A percentile compares a stretch with the other conserved stretches of the same genome.
phyloP scores from a whole-genome alignment of 1,140 invertebrate genomes.

The Neodiprion fabricii region DNA sequence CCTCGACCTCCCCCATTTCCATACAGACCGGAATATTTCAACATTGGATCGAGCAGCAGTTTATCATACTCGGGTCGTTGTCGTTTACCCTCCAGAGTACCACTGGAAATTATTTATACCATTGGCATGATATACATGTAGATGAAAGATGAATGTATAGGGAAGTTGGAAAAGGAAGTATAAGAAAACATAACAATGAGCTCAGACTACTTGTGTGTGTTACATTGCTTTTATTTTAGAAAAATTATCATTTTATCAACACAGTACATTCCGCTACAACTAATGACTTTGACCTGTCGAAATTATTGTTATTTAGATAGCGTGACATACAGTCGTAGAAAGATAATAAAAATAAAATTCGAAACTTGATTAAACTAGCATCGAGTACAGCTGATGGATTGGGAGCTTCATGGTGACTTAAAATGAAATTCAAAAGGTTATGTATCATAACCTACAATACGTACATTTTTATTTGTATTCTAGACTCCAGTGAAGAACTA shows the following conservation, averaged over 20 bases:
- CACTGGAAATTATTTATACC: constrained; percentile 66
- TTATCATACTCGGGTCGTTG: constrained; percentile 87
- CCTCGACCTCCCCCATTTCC: constrained; percentile 74
- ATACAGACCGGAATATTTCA: constrained; percentile 90
- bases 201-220: not conserved
- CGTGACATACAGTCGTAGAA: too few species aligned
- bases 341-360: too few species aligned
- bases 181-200: not conserved
- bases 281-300: constrained; percentile 21
- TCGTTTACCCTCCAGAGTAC: constrained; percentile 91
- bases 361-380: too few species aligned
- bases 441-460: constrained; percentile 44
- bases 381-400: not conserved
- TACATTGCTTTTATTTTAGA: not conserved
- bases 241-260: constrained; percentile 7
- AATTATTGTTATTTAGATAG: constrained; percentile 7
- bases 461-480: constrained; percentile 94
- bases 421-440: constrained; percentile 16
- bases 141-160: not conserved
- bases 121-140: not conserved
- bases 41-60: constrained; percentile 84
- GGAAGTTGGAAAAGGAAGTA: not conserved
- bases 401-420: constrained; percentile 15
- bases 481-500: constrained; percentile 87
- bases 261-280: constrained; percentile 7